phyloP scores from a whole-genome alignment of 2,797 vertebrate species.

The Protonibea diacanthus region DNA sequence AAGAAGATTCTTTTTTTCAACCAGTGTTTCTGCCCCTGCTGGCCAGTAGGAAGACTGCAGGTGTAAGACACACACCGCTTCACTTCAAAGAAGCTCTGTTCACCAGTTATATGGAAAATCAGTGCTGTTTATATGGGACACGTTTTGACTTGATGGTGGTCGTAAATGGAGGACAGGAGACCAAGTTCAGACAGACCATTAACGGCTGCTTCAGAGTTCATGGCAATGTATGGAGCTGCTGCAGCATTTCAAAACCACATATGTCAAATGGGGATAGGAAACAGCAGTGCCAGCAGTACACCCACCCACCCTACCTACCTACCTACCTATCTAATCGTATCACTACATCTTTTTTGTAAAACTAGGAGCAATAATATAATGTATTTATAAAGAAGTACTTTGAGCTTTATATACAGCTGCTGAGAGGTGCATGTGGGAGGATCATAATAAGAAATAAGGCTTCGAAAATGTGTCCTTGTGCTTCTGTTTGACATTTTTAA shows the following conservation, averaged over 20 bases:
- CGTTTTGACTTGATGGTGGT: neutral
- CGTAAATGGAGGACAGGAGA: neutral
- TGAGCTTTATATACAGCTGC: neutral
- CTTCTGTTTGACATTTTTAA: neutral
- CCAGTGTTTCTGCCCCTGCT: too few species aligned
- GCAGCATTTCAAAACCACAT: neutral
- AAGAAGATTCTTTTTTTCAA: too few species aligned
- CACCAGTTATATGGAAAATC: too few species aligned
- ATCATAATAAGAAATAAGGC: neutral
- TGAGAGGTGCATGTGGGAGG: neutral
- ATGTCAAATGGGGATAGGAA: neutral
- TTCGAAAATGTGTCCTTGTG: neutral
- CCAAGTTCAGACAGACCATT: neutral
- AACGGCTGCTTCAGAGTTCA: neutral
- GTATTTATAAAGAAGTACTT: neutral
- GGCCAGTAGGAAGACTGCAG: too few species aligned
- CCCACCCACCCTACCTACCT: neutral
- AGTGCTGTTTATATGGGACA: neutral
- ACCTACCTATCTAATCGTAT: neutral
- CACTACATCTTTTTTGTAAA: neutral
- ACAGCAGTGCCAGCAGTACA: neutral
- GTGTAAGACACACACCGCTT: too few species aligned
- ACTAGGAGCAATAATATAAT: neutral
- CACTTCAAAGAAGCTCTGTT: too few species aligned
- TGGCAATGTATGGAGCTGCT: neutral